Percentiles rank a stretch among this genome's conserved stretches.
These are phyloP conservation scores for Procambarus clarkii DNA, from an alignment of 1,140 invertebrate genomes.

Conservation along the genomic window DNA sequence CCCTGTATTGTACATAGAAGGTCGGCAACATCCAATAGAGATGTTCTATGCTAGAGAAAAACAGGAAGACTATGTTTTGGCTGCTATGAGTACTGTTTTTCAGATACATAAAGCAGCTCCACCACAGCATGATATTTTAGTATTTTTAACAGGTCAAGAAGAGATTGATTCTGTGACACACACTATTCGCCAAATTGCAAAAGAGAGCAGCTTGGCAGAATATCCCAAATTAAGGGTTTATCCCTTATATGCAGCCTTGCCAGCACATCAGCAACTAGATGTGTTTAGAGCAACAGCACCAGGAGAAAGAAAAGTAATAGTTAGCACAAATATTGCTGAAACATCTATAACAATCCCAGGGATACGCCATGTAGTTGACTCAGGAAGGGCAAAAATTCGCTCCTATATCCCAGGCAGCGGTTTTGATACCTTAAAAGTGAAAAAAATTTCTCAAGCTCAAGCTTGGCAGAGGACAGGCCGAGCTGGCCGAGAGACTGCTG, in stretches of 20 bases:
- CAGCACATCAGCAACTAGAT: conserved; percentile 85
- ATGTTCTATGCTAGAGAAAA: conserved; percentile 84
- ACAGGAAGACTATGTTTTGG: conserved; percentile 89
- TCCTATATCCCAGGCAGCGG: conserved; percentile 88
- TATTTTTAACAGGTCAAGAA: conserved; percentile 99
- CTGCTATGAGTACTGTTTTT: conserved; percentile 90
- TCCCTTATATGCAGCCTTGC: conserved; percentile 89
- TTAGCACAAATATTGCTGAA: conserved; percentile 99
- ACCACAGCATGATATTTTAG: conserved; percentile 90
- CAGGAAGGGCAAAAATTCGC: conserved; percentile 94
- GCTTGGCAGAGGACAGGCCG: conserved; percentile 93
- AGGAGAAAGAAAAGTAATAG: conserved; percentile 89
- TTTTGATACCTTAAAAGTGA: conserved; percentile 89
- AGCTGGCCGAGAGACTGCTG: conserved; percentile 90
- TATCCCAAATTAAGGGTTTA: conserved; percentile 82
- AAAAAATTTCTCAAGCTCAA: conserved; percentile 92
- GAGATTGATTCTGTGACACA: conserved; percentile 94
- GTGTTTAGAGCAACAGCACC: conserved; percentile 83
- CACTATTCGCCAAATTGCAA: conserved; percentile 85
- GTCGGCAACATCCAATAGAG: conserved; percentile 88
- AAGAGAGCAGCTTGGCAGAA: conserved; percentile 77
- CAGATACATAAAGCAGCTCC: conserved; percentile 91
- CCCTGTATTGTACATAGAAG: conserved; percentile 91
- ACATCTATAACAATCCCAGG: conserved; percentile 97
- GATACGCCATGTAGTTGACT: conserved; percentile 95